A percentile compares a stretch with the other conserved stretches of the same genome.
These are phyloP conservation scores for Solen grandis DNA, from an alignment of 1,140 invertebrate genomes.

Conservation along the genomic window DNA sequence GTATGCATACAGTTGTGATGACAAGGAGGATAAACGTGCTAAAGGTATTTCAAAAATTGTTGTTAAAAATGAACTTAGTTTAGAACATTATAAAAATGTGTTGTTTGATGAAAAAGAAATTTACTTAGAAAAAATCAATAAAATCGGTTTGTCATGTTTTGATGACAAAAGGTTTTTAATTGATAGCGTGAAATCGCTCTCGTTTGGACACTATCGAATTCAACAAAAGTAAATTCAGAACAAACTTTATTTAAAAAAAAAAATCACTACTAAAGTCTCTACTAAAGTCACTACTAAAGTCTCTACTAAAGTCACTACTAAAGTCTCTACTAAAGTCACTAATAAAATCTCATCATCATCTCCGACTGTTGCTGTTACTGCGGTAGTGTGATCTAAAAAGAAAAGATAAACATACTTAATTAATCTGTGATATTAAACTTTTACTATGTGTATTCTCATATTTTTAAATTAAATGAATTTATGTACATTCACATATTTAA, in stretches of 20 bases:
- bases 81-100: slow-evolving; percentile 33
- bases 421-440: neutral
- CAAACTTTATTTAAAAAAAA: neutral
- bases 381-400: neutral
- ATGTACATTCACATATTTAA: neutral
- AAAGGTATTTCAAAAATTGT: slow-evolving; percentile 35
- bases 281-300: too few relatives aligned
- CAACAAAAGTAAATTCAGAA: neutral
- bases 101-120: slow-evolving; percentile 31
- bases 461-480: neutral
- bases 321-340: too few relatives aligned
- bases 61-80: slow-evolving; percentile 24
- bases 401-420: neutral
- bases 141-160: slow-evolving; percentile 31
- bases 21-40: slow-evolving; percentile 26
- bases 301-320: too few relatives aligned
- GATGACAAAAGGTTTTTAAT: slow-evolving; percentile 34
- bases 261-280: too few relatives aligned
- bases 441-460: neutral
- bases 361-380: neutral
- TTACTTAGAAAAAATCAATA: slow-evolving; percentile 31
- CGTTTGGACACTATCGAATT: slow-evolving; percentile 8
- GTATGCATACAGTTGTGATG: slow-evolving; percentile 35
- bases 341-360: neutral
- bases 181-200: slow-evolving; percentile 19